These are phyloP conservation scores for Halocynthia roretzi DNA, from an alignment of 23 tunicate species.

Conservation along the genomic window DNA sequence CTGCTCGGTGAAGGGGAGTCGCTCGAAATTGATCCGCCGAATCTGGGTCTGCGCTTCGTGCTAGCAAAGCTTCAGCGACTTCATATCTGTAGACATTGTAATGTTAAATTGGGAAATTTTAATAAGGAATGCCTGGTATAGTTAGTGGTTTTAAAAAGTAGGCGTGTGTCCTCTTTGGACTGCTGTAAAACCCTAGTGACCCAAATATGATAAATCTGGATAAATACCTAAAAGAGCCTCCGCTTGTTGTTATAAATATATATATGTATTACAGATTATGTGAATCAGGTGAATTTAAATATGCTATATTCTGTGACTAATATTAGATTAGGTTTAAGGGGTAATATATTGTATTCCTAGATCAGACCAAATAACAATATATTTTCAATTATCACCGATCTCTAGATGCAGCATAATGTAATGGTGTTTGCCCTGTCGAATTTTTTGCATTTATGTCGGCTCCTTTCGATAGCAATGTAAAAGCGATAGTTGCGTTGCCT, in stretches of 20 bases:
- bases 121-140: neutral
- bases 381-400: constrained; percentile 10
- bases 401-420: constrained; percentile 89
- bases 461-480: constrained; percentile 50
- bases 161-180: neutral
- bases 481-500: constrained; percentile 60
- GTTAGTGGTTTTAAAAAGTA: neutral
- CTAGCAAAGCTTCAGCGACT: constrained; percentile 61
- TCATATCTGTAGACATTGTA: constrained; percentile 35
- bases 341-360: too few species aligned
- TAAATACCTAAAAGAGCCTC: too few species aligned
- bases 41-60: constrained; percentile 93
- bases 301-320: too few species aligned
- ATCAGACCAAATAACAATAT: neutral
- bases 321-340: too few species aligned
- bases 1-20: constrained; percentile 87
- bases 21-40: constrained; percentile 49
- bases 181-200: neutral
- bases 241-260: too few species aligned
- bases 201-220: too few species aligned
- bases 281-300: too few species aligned
- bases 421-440: constrained; percentile 70
- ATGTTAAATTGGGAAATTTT: neutral
- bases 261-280: too few species aligned
- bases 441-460: constrained; percentile 48